Evolutionary conservation across 2,797 vertebrate species (phyloP), one percentile per base, ranked within the genome.

Genomic region (Pampus argenteus): DNA sequence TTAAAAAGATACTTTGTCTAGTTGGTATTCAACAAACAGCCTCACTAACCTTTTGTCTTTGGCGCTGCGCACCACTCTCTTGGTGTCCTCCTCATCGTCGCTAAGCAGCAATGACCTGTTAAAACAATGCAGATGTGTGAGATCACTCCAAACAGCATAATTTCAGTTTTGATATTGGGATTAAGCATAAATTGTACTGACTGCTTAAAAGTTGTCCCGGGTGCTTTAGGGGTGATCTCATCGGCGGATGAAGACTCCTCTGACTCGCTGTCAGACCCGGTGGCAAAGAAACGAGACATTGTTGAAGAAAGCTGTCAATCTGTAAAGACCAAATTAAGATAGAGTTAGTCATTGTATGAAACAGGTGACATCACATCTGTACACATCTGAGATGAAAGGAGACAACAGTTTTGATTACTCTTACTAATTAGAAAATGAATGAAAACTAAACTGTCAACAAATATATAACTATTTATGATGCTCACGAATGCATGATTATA

Each of bases 211-310:
- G 91, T 96, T 0, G 94, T 90, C 18, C 96, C 96, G 2, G 93
- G 86, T 18, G 95, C 92, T 80, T 97, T 97, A 17, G 95, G 84
- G 13, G 94, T 93, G 47, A 96, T 90, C 85, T 98, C 96, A 79
- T 97, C 96, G 0, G 93, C 94, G 0, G 97, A 97, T 0, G 95
- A 92, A 1, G 97, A 97, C 45, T 96, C 96, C 88, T 98, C 97
- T 20, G 97, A 97, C 94, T 98, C 97, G 5, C 96, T 97, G 95
- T 98, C 97, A 58, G 96, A 97, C 64, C 96, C 96, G 44, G 96
- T 98, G 68, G 96, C 97, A 68, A 98, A 98, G 78, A 98, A 98
- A 59, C 97, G 95, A 48, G 97, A 98, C 97, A 98, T 97, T 13
- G 51, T 45, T 79, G 76, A 54, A 42, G 65, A 59, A 18, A 50